phyloP scores from a whole-genome alignment of 1,140 invertebrate genomes.

The Monochamus saltuarius region DNA sequence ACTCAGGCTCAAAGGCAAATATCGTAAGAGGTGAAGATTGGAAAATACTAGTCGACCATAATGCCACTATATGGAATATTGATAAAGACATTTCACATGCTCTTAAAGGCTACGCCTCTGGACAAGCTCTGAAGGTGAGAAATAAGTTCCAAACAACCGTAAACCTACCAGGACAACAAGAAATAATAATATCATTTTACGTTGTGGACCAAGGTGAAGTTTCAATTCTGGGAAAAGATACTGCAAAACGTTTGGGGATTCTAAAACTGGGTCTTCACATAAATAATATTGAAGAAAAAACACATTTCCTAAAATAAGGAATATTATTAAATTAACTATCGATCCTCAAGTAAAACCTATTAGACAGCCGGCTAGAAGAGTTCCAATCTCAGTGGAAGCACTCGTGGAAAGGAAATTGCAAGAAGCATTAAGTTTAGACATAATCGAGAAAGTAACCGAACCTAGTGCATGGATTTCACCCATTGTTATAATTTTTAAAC shows the following conservation, averaged over 20 bases:
- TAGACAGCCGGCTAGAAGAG: slow-evolving; percentile 3
- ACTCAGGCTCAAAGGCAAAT: slow-evolving; percentile 26
- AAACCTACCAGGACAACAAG: background rate
- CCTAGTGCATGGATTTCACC: slow-evolving; percentile 37
- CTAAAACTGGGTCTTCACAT: slow-evolving; percentile 11
- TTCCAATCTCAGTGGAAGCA: slow-evolving; percentile 12
- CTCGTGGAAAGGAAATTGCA: slow-evolving; percentile 10
- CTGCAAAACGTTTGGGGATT: slow-evolving; percentile 16
- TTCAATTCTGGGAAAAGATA: slow-evolving; percentile 25
- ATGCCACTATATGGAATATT: slow-evolving; percentile 19
- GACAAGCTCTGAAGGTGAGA: background rate
- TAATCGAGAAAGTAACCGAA: slow-evolving; percentile 34
- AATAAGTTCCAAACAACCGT: slow-evolving; percentile 14
- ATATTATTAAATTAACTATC: slow-evolving; percentile 6
- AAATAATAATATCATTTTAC: slow-evolving; percentile 19
- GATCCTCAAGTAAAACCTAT: slow-evolving; percentile 11
- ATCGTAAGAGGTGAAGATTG: slow-evolving; percentile 21
- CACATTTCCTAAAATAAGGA: slow-evolving; percentile 14
- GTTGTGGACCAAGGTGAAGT: slow-evolving; percentile 20
- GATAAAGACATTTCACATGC: background rate
- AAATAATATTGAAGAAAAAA: background rate
- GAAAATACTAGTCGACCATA: slow-evolving; percentile 12
- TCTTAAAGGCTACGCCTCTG: slow-evolving; percentile 11
- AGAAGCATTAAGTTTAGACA: slow-evolving; percentile 8
- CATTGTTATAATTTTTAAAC: slow-evolving; percentile 34